These are phyloP conservation scores for Toxonevra muliebris DNA, from an alignment of 2,888 invertebrate species.

Conservation along the genomic window DNA sequence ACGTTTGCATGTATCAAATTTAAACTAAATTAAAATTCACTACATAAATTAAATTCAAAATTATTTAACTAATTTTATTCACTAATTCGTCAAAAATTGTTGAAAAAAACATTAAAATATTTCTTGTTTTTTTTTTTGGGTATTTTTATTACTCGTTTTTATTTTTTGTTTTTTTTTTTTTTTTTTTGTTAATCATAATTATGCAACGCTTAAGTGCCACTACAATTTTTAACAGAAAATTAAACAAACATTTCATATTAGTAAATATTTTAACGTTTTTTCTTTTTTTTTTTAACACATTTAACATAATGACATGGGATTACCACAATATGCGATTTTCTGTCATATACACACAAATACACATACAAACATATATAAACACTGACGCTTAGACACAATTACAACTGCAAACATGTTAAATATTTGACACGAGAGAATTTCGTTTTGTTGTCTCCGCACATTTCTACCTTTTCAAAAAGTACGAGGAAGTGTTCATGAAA, in stretches of 20 bases:
- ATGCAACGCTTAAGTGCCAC: too few species aligned
- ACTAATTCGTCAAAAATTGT: too few species aligned
- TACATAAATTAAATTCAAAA: too few species aligned
- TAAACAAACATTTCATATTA: background rate
- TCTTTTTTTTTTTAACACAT: background rate
- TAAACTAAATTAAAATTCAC: too few species aligned
- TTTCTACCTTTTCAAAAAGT: background rate
- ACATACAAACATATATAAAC: background rate
- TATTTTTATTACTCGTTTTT: too few species aligned
- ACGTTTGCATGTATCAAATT: too few species aligned
- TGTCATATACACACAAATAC: background rate
- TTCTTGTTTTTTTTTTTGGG: too few species aligned
- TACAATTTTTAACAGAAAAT: background rate
- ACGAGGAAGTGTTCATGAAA: background rate
- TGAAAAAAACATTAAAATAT: too few species aligned
- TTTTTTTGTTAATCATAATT: too few species aligned
- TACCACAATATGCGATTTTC: background rate
- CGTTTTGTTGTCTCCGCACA: background rate
- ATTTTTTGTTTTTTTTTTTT: too few species aligned
- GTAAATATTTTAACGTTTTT: background rate
- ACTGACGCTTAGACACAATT: background rate
- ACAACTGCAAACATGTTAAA: background rate
- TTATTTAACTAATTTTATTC: too few species aligned
- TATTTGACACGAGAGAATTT: constrained; percentile 3
- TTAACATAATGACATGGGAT: background rate